Conservation (phyloP, 2,888 invertebrate species). For the Himalopsyche anomala region DNA sequence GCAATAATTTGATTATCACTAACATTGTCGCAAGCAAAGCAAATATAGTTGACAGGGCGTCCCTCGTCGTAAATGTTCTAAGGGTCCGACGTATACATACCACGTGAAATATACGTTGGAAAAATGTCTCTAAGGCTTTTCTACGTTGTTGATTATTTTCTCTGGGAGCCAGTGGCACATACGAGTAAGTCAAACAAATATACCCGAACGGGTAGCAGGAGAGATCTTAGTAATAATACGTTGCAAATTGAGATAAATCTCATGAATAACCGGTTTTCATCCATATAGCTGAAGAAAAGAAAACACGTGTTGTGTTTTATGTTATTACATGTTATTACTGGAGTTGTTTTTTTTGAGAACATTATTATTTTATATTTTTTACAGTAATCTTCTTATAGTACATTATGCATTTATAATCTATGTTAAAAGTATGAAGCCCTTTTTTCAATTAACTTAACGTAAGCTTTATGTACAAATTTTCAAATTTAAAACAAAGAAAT, state of each 20-base stretch:
- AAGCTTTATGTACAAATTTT: no score
- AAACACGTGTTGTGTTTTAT: conserved; percentile 22
- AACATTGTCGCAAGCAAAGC: no score
- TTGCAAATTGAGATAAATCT: conserved; percentile 27
- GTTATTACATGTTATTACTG: background rate
- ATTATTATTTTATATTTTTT: background rate
- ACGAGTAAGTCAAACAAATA: conserved; percentile 41
- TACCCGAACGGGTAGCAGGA: conserved; percentile 6
- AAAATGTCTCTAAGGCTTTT: conserved; percentile 34
- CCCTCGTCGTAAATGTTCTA: conserved; percentile 23
- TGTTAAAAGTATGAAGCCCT: background rate
- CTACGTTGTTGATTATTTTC: conserved; percentile 15
- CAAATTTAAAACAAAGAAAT: background rate
- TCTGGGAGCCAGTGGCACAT: background rate
- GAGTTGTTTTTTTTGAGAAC: background rate
- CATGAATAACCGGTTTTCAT: conserved; percentile 27
- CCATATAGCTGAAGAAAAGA: conserved; percentile 4
- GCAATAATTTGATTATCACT: no score
- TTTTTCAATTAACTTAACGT: no score
- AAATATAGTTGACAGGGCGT: background rate
- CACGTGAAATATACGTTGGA: background rate
- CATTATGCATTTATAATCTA: background rate
- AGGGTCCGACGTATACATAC: conserved; percentile 2
- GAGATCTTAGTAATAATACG: conserved; percentile 40
- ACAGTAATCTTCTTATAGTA: background rate